Conservation (phyloP, 2,113 vertebrate species). For the Aptenodytes forsteri region DNA sequence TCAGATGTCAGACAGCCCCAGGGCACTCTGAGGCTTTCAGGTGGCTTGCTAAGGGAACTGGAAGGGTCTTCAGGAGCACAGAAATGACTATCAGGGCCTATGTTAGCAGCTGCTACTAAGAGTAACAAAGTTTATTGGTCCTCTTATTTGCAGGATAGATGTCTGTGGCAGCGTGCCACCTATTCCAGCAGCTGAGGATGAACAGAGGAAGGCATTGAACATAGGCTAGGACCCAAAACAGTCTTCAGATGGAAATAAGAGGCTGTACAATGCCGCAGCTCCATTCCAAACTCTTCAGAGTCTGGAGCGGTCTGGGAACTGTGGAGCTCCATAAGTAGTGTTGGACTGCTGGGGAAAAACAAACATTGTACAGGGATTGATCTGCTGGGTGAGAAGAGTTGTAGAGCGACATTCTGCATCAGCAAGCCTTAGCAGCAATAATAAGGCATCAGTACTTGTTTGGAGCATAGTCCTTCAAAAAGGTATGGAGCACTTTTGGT, state of each 20-base stretch:
- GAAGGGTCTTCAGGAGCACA: neutral
- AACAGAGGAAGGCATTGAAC: neutral
- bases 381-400: neutral
- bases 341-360: neutral
- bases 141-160: neutral
- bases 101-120: neutral
- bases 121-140: too few relatives aligned
- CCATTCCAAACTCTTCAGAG: neutral
- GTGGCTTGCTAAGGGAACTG: neutral
- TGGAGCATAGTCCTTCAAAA: neutral
- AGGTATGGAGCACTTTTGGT: neutral
- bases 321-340: rapidly evolving
- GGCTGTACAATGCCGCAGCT: rapidly evolving
- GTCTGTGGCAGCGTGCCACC: neutral
- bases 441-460: neutral
- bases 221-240: neutral
- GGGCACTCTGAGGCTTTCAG: neutral
- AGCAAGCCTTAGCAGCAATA: neutral
- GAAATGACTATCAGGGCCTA: neutral
- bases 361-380: neutral
- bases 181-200: neutral
- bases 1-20: neutral
- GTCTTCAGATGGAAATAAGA: neutral
- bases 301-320: neutral
- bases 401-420: neutral